Evolutionary conservation across 2,888 invertebrate genomes (phyloP).

Genomic region (Formica aserva): DNA sequence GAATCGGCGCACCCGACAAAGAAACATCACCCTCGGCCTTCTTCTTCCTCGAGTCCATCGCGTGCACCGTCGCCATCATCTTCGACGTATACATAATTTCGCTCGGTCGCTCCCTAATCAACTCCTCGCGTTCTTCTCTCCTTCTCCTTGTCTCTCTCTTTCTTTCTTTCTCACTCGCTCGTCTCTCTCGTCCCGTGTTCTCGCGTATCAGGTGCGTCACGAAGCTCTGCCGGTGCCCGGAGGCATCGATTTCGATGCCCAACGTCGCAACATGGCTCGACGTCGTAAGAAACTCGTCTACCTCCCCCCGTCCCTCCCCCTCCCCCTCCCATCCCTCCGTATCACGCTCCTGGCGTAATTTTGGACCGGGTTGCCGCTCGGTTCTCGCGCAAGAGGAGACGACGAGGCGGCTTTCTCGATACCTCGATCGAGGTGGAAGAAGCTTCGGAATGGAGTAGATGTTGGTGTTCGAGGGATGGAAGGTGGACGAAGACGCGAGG

Average conservation of each 20-base stretch:
- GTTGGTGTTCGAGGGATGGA: slow-evolving; percentile 58
- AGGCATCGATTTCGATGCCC: slow-evolving; percentile 72
- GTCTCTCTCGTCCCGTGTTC: slow-evolving; percentile 46
- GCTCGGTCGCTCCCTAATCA: slow-evolving; percentile 75
- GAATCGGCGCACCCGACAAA: slow-evolving; percentile 47
- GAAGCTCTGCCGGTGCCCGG: slow-evolving; percentile 64
- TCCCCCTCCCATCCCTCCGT: background rate
- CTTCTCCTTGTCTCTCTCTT: slow-evolving; percentile 16
- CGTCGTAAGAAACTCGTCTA: slow-evolving; percentile 41
- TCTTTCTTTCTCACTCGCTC: slow-evolving; percentile 27
- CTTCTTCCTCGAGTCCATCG: slow-evolving; percentile 64
- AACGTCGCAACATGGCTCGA: slow-evolving; percentile 51
- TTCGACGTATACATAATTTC: slow-evolving; percentile 77
- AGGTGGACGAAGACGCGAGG: slow-evolving; percentile 67
- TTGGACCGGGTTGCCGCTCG: slow-evolving; percentile 57
- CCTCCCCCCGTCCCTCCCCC: background rate
- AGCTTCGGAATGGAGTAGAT: slow-evolving; percentile 59
- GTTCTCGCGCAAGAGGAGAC: slow-evolving; percentile 29
- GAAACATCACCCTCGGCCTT: slow-evolving; percentile 46
- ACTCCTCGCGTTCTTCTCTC: slow-evolving; percentile 34
- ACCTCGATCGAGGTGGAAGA: slow-evolving; percentile 67
- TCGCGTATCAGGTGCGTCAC: slow-evolving; percentile 74
- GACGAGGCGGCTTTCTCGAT: slow-evolving; percentile 51
- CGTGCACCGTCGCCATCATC: slow-evolving; percentile 76
- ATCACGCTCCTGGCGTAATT: slow-evolving; percentile 56